Conservation (phyloP, 2,797 vertebrate species). For the Odontamblyopus rebecca region DNA sequence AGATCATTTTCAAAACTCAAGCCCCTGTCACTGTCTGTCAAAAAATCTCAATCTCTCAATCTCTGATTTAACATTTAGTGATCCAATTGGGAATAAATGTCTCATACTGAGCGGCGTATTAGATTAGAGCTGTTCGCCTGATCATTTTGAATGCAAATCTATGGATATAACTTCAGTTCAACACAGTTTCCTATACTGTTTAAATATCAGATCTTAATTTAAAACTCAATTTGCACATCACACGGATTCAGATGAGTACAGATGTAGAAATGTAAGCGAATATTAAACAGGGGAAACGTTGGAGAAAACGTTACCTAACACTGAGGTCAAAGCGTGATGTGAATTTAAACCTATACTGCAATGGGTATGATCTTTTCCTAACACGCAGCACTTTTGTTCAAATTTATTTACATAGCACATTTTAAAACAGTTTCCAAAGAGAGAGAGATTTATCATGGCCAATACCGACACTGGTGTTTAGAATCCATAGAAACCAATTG, state of each 20-base stretch:
- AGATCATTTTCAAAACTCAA: no score
- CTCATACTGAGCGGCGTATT: neutral
- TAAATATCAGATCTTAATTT: conserved; percentile 25
- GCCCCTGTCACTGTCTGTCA: neutral
- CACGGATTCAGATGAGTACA: conserved; percentile 17
- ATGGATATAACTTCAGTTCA: neutral
- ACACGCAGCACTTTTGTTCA: no score
- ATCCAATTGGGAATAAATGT: neutral
- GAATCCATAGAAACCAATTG: no score
- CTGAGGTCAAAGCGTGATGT: conserved; percentile 24
- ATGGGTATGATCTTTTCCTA: neutral
- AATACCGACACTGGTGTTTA: no score
- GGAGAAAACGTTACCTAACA: conserved; percentile 25
- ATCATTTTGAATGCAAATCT: conserved; percentile 11
- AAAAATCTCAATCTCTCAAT: neutral
- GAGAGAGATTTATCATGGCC: no score
- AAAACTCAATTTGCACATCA: conserved; percentile 29
- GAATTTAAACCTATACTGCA: conserved; percentile 10
- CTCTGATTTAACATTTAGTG: neutral
- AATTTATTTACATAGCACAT: no score
- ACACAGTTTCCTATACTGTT: conserved; percentile 6
- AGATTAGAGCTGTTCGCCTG: neutral
- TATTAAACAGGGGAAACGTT: conserved; percentile 31
- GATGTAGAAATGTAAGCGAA: conserved; percentile 25
- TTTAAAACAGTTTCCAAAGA: no score